Evolutionary conservation across 2,888 invertebrate species (phyloP), one percentile per base, ranked within the genome.

Genomic region (Nomada ferruginata): DNA sequence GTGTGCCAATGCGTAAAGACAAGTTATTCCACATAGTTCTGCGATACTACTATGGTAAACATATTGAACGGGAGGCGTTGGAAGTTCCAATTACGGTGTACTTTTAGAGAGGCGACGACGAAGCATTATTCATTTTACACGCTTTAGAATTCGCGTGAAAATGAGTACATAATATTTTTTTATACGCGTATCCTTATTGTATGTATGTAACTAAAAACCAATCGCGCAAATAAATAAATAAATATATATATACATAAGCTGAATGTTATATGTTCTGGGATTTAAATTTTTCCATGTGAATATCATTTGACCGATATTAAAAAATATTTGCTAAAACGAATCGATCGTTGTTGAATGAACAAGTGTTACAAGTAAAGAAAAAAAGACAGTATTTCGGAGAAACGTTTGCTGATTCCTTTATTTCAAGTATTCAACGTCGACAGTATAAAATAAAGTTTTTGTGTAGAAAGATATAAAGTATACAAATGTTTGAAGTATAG

Each of bases 191-290:
- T 44, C 53, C 57, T 75, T 78, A 86, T 15, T 47, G 60, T 83
- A 70, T 79, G 84, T 75, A 72, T 82, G 76, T 81, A 85, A 84
- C 59, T 81, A 55, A 69, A 72, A 36, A 72, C 29, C 60, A 79
- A 63, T 78, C 44, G 76, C 76, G 76, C 79, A 86, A 85, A 87
- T 87, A 87, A 87, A 87, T 68, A 59, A 71, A 52, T 15, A 47
- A 7, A 47, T 1, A 47, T 15, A 47, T 15, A 36, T 7, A 36
- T 85, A 87, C 70, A 77, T 47, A 69, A 52, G 69, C 2, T 69
- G 36, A 76, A 64, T 13, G 52, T 44, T 65, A 55, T 13, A 20
- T 44, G 36, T 65, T 44, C 47, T 42, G n/a, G n/a, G n/a, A 15
- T 65, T 44, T 13, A 18, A 26, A 53, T 36, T 11, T 59, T 50